Conservation (phyloP, 2,113 vertebrate genomes). For the Zootoca vivipara region DNA sequence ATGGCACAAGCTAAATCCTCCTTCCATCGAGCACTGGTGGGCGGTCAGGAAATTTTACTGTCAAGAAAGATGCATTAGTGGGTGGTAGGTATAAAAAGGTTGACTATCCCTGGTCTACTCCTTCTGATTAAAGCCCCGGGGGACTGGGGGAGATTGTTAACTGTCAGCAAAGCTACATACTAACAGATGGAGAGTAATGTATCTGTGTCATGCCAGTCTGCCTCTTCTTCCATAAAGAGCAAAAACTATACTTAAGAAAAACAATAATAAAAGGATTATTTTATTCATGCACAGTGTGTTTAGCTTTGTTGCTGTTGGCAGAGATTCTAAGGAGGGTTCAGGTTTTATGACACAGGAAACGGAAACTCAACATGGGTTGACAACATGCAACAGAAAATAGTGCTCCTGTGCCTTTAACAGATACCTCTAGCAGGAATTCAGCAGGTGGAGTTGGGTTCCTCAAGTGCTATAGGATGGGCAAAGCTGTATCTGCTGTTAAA, state of each 20-base stretch:
- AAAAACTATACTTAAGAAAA: constrained; percentile 30
- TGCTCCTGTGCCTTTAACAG: background rate
- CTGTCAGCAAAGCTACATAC: constrained; percentile 29
- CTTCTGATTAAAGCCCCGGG: background rate
- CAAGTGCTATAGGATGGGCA: background rate
- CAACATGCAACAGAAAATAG: background rate
- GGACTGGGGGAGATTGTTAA: background rate
- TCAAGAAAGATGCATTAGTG: too few relatives aligned
- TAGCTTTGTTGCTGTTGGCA: background rate
- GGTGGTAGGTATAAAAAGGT: too few relatives aligned
- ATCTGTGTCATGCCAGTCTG: constrained; percentile 26
- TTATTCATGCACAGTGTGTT: constrained; percentile 35
- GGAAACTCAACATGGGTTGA: background rate
- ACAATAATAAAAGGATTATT: constrained; percentile 36
- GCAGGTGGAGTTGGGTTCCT: background rate
- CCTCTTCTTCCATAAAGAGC: constrained; percentile 19
- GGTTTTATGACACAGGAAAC: background rate
- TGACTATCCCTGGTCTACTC: too few relatives aligned
- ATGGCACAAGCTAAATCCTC: too few relatives aligned
- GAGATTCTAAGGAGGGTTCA: background rate
- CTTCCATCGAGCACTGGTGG: too few relatives aligned
- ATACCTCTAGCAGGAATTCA: background rate
- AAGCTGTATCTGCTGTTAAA: background rate
- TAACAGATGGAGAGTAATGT: constrained; percentile 22
- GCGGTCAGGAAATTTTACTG: too few relatives aligned